phyloP scores from a whole-genome alignment of 2,888 invertebrate species.

The Epistrophe grossulariae region DNA sequence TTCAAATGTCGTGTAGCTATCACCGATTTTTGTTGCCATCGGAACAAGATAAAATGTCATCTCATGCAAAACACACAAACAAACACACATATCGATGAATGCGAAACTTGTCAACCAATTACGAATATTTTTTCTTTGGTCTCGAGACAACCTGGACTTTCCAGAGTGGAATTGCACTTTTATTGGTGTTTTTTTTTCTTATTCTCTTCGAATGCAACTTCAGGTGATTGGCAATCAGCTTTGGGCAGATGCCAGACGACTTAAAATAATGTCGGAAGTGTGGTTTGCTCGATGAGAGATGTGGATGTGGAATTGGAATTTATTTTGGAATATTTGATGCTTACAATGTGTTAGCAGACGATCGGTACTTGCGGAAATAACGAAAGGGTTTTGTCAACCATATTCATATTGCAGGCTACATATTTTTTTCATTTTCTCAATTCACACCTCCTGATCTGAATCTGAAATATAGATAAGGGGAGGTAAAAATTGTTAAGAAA shows the following conservation, averaged over 20 bases:
- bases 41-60: slow-evolving; percentile 74
- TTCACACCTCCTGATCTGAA: too few species aligned
- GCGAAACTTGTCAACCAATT: slow-evolving; percentile 75
- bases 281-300: slow-evolving; percentile 47
- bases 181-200: slow-evolving; percentile 52
- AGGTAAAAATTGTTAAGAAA: too few species aligned
- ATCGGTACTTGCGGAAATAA: neutral
- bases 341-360: slow-evolving; percentile 18
- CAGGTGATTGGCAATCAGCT: slow-evolving; percentile 65
- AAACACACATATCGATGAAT: slow-evolving; percentile 43
- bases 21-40: slow-evolving; percentile 74
- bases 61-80: slow-evolving; percentile 28
- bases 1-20: slow-evolving; percentile 76
- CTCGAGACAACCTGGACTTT: slow-evolving; percentile 35
- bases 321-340: slow-evolving; percentile 42
- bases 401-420: too few species aligned
- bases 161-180: slow-evolving; percentile 69
- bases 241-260: slow-evolving; percentile 46
- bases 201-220: neutral
- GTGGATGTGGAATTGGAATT: slow-evolving; percentile 67
- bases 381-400: too few species aligned
- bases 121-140: slow-evolving; percentile 64
- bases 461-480: too few species aligned
- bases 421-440: too few species aligned
- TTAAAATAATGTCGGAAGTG: slow-evolving; percentile 67